These are phyloP conservation scores for Euproctis similis DNA, from an alignment of 2,888 invertebrate genomes.

Conservation along the genomic window DNA sequence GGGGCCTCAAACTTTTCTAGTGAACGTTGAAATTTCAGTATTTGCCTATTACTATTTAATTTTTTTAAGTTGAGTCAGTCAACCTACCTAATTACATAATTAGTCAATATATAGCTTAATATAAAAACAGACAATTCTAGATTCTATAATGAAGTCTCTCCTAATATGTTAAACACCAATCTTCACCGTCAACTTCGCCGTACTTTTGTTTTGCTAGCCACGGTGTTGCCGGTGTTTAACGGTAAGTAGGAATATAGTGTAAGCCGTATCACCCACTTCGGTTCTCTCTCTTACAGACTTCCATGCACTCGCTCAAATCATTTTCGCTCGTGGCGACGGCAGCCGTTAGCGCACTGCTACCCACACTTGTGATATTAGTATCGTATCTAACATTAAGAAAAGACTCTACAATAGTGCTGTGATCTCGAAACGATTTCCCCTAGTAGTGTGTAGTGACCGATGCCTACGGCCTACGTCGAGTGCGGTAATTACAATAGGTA, in stretches of 20 bases:
- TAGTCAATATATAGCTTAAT: too few species aligned
- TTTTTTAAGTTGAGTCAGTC: too few species aligned
- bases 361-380: conserved; percentile 45
- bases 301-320: conserved; percentile 84
- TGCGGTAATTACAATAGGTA: conserved; percentile 58
- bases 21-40: too few species aligned
- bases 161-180: too few species aligned
- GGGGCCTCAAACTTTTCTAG: too few species aligned
- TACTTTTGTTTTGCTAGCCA: too few species aligned
- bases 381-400: conserved; percentile 57
- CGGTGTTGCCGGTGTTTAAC: too few species aligned
- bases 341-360: conserved; percentile 68
- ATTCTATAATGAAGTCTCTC: too few species aligned
- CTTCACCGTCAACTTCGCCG: too few species aligned
- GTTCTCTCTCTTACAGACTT: conserved; percentile 82
- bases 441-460: conserved; percentile 48
- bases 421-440: conserved; percentile 61
- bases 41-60: too few species aligned
- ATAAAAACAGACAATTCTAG: too few species aligned
- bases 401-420: conserved; percentile 52
- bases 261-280: conserved; percentile 44
- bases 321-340: conserved; percentile 79
- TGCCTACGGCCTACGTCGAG: conserved; percentile 40
- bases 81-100: too few species aligned
- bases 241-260: conserved; percentile 11